Conservation (phyloP, 2,797 vertebrate species). For the Limnodromus scolopaceus region DNA sequence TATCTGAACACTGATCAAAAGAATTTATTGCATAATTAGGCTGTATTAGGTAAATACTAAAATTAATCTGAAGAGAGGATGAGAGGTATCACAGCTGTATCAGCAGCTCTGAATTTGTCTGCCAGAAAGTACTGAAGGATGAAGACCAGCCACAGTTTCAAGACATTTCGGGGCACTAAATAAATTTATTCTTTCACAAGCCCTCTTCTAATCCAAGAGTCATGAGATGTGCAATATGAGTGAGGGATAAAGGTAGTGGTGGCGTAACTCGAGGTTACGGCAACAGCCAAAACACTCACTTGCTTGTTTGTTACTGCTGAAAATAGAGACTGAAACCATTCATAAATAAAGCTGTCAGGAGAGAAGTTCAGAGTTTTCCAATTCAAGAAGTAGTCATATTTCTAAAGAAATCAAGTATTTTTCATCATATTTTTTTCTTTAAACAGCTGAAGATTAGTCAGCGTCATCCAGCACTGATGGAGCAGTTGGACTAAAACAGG, state of each 20-base stretch:
- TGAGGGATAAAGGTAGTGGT: conserved; percentile 8
- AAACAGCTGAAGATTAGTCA: background rate
- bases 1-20: background rate
- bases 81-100: background rate
- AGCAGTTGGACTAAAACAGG: background rate
- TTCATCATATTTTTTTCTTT: background rate
- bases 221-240: background rate
- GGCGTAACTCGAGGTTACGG: background rate
- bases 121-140: background rate
- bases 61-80: background rate
- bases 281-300: background rate
- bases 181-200: background rate
- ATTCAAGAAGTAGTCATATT: background rate
- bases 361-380: background rate
- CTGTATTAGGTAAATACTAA: background rate
- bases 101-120: background rate
- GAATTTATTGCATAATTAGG: background rate
- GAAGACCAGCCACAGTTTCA: background rate
- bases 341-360: background rate
- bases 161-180: background rate
- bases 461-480: background rate
- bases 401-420: background rate
- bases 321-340: background rate
- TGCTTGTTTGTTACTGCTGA: background rate
- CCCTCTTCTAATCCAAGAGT: background rate